Percentiles rank a stretch among this genome's conserved stretches.
phyloP scores from a whole-genome alignment of 1,140 invertebrate genomes.

The Heliconius eleuchia region DNA sequence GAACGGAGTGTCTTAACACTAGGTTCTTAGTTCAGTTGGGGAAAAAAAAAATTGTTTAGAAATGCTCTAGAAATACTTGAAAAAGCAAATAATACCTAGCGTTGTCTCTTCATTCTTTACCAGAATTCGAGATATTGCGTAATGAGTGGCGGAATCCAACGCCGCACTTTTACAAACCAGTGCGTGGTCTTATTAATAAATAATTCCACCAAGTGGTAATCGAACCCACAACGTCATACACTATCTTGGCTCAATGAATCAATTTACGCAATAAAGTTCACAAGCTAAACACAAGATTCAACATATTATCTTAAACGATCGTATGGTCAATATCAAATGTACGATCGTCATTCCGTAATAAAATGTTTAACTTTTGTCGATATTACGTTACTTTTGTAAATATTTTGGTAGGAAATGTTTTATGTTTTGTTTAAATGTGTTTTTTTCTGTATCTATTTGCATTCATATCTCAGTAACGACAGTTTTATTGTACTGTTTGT shows the following conservation, averaged over 20 bases:
- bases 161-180: too few species aligned
- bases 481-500: conserved; percentile 11
- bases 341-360: background rate
- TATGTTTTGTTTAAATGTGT: conserved; percentile 4
- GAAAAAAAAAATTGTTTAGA: too few species aligned
- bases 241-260: background rate
- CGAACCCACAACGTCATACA: too few species aligned
- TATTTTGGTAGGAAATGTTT: background rate
- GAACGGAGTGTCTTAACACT: too few species aligned
- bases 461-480: conserved; percentile 8
- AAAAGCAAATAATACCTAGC: too few species aligned
- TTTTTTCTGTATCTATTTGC: background rate
- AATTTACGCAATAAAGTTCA: background rate
- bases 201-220: too few species aligned
- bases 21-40: too few species aligned
- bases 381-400: background rate
- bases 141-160: too few species aligned
- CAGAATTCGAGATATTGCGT: too few species aligned
- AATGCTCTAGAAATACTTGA: too few species aligned
- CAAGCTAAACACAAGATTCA: background rate
- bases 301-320: background rate
- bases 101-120: too few species aligned
- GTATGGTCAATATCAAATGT: conserved; percentile 7
- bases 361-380: background rate
- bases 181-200: too few species aligned